Conservation (phyloP, 2,113 vertebrate species). For the Caranx ignobilis region DNA sequence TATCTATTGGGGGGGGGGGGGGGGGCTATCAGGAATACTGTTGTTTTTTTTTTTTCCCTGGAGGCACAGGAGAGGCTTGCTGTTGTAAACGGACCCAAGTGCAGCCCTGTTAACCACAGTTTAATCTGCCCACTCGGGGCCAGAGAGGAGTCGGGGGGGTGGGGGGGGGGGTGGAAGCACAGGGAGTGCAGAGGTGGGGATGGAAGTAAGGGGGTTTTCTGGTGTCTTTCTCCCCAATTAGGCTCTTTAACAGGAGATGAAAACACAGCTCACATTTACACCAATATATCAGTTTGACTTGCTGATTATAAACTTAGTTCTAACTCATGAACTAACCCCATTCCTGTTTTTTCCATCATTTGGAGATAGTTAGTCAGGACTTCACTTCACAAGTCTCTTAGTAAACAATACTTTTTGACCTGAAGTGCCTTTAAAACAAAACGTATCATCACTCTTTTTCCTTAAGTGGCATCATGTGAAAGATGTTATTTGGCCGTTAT, state of each 20-base stretch:
- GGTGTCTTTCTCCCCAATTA: constrained; percentile 63
- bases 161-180: constrained; percentile 14
- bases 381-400: not conserved
- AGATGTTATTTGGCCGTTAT: too few relatives aligned
- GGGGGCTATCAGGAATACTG: constrained; percentile 54
- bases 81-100: constrained; percentile 77
- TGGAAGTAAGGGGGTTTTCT: constrained; percentile 37
- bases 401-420: not conserved
- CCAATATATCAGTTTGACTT: constrained; percentile 26
- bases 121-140: constrained; percentile 76
- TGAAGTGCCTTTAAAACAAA: too few relatives aligned
- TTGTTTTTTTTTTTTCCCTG: constrained; percentile 70
- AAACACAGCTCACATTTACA: constrained; percentile 10
- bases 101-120: constrained; percentile 68
- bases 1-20: not conserved
- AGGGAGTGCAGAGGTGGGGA: constrained; percentile 48
- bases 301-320: constrained; percentile 44
- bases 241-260: constrained; percentile 38
- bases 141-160: constrained; percentile 32
- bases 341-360: constrained; percentile 2
- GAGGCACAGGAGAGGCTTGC: constrained; percentile 61
- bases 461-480: too few relatives aligned
- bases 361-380: not conserved
- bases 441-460: too few relatives aligned
- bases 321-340: constrained; percentile 14